These are phyloP conservation scores for Narcine bancroftii DNA, from an alignment of 2,113 vertebrate genomes.

Conservation along the genomic window DNA sequence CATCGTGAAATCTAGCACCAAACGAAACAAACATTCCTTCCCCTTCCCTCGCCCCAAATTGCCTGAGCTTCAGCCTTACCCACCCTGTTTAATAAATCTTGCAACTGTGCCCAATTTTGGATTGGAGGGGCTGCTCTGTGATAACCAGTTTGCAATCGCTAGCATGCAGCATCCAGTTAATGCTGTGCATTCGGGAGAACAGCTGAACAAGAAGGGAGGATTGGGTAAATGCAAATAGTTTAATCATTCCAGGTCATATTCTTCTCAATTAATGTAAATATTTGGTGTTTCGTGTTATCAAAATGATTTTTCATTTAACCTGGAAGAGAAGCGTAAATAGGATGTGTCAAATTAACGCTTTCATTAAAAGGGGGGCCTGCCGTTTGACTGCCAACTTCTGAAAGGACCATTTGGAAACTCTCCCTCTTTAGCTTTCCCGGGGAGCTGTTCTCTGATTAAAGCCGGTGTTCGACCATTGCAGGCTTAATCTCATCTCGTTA, in stretches of 20 bases:
- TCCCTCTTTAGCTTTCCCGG: not conserved
- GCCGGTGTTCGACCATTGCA: conserved; percentile 17
- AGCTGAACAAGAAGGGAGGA: not conserved
- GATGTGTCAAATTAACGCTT: not conserved
- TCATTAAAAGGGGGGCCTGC: not conserved
- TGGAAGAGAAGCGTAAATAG: too few relatives aligned
- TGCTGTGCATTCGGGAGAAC: not conserved
- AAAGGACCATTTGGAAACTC: not conserved
- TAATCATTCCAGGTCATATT: not conserved
- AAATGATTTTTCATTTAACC: not conserved
- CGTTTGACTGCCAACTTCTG: not conserved
- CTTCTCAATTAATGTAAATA: not conserved
- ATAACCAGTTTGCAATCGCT: not conserved
- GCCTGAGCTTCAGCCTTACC: not conserved
- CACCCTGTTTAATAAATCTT: not conserved
- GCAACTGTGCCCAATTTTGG: not conserved
- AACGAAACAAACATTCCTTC: not conserved
- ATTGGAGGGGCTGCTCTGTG: not conserved
- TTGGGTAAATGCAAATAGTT: not conserved
- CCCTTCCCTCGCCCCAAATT: not conserved
- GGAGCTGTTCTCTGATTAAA: not conserved
- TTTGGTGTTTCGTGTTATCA: not conserved
- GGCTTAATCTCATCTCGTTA: conserved; percentile 33
- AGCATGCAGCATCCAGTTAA: not conserved
- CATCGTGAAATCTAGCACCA: not conserved